Percentiles rank a stretch among this genome's conserved stretches.
Evolutionary conservation across 2,797 vertebrate genomes (phyloP).

Genomic region (Cossypha dichroa): DNA sequence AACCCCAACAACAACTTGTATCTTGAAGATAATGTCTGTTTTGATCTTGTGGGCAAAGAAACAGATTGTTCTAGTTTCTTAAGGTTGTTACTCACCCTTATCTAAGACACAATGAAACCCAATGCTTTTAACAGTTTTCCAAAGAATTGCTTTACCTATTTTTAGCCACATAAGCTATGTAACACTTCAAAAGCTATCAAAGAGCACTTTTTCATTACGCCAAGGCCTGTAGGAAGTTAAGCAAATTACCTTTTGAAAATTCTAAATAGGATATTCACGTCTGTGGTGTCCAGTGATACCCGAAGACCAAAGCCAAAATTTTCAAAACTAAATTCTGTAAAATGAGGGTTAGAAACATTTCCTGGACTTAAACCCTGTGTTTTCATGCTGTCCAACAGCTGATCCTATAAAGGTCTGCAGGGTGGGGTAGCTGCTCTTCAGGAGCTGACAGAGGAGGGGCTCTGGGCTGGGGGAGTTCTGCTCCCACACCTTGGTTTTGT

Average conservation of each 20-base stretch:
- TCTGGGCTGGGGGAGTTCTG: not conserved
- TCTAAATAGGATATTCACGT: not conserved
- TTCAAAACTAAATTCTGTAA: not conserved
- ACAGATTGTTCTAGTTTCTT: constrained; percentile 44
- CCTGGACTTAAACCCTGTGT: not conserved
- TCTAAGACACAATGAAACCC: constrained; percentile 52
- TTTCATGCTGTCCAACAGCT: not conserved
- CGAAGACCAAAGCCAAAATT: not conserved
- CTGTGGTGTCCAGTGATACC: not conserved
- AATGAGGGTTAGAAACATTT: not conserved
- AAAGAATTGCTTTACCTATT: constrained; percentile 56
- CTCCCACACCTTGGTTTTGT: not conserved
- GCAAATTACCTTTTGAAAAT: not conserved
- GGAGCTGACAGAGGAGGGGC: not conserved
- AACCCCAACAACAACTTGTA: not conserved
- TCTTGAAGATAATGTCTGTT: constrained; percentile 50
- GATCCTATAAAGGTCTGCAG: not conserved
- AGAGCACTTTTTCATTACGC: not conserved
- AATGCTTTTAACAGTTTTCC: constrained; percentile 45
- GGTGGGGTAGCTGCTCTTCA: not conserved
- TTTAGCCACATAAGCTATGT: constrained; percentile 21
- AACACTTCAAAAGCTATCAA: constrained; percentile 20
- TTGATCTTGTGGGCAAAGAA: constrained; percentile 50
- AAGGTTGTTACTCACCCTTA: constrained; percentile 62
- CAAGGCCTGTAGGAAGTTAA: not conserved